Base-by-base conservation (phyloP, 64 coral and sea anemone species). In the Acropora tenuis region DNA sequence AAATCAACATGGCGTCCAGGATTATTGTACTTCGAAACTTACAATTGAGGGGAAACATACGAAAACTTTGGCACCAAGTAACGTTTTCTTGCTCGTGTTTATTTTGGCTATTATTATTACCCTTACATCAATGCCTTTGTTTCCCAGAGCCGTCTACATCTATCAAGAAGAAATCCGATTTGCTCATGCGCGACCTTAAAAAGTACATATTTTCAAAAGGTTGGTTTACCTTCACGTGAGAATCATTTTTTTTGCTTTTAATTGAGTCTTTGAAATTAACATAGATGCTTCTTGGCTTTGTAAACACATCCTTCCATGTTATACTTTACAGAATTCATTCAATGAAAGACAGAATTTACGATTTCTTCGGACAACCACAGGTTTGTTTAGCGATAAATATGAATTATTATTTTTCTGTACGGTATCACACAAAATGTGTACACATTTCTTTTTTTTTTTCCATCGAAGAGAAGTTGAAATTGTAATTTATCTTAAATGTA, bases 1-100 rank as follows among this genome's bases (percentile, higher is more conserved):
- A 87, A 74, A 76, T 78, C 86, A 88, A 77, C 66, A 93, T 93
- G 91, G 83, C 91, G 42, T 75, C 83, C 82, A 69, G 83, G 47
- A 10, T 93, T 41, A 6, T 44, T 8, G 3, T 88, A 50, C 49
- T 77, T 45, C 73, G 86, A 88, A 88, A 77, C 53, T 88, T 75
- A 46, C 18, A 43, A n/a, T 67, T 67, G 5, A 67, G 65, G 47
- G 66, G 82, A 72, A 85, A 71, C 72, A 17, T 85, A 20, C 82
- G 45, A 8, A 43, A 47, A 71, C 65, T 85, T 71, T 85, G 82
- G 63, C 18, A 46, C 48, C 82, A 72, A 9, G 82, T 85, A n/a
- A 85, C 43, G 8, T 1, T 71, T 72, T 17, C 1, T 20, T 48
- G 5, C 3, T 18, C 20, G 0, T 0, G 17, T 8, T 41, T 41